phyloP scores from a whole-genome alignment of 2,113 vertebrate genomes.

The Orycteropus afer region DNA sequence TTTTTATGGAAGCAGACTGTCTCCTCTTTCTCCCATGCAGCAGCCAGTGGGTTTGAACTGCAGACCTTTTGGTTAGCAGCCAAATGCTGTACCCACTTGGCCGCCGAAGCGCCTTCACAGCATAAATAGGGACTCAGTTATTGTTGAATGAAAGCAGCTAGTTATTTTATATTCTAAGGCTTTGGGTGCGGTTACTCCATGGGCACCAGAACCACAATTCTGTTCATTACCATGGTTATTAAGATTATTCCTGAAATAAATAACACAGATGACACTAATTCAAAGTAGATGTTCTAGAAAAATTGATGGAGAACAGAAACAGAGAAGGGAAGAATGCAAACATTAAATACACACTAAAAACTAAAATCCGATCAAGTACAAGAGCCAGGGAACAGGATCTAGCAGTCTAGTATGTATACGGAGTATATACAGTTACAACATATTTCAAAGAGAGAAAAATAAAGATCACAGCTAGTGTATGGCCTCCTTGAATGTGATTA shows the following conservation, averaged over 20 bases:
- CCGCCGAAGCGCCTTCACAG: too few relatives aligned
- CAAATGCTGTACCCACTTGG: too few relatives aligned
- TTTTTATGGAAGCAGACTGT: too few relatives aligned
- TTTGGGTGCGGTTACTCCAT: background rate
- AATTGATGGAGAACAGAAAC: background rate
- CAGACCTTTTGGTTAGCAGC: too few relatives aligned
- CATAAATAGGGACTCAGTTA: background rate
- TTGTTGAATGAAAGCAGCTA: background rate
- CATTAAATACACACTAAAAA: background rate
- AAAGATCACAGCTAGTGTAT: background rate
- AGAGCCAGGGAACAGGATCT: background rate
- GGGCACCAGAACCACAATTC: background rate
- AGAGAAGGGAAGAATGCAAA: background rate
- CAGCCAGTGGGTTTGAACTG: too few relatives aligned
- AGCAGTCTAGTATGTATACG: background rate
- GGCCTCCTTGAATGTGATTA: background rate
- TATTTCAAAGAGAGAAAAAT: conserved; percentile 1
- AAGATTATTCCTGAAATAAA: background rate
- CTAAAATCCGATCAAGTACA: background rate
- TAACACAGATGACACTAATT: background rate
- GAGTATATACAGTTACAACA: too few relatives aligned
- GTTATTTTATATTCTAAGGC: background rate
- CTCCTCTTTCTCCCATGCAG: too few relatives aligned
- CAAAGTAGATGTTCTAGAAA: background rate
- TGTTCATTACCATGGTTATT: background rate